These are phyloP conservation scores for Diadumene lineata DNA, from an alignment of 92 coral and sea anemone genomes.

Conservation along the genomic window DNA sequence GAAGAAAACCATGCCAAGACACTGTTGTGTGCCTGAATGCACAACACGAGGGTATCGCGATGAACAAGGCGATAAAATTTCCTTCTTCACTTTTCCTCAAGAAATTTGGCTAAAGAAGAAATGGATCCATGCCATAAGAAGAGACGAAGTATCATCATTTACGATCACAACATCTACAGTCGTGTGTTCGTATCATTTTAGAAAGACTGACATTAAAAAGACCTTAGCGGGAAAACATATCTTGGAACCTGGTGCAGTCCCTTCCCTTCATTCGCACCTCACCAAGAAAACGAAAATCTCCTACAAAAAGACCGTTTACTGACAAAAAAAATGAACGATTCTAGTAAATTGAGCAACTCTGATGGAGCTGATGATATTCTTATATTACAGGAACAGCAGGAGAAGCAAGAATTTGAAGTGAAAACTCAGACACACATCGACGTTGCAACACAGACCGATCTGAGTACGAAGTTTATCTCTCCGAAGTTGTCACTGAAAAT, in stretches of 20 bases:
- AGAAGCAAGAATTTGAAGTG: not conserved
- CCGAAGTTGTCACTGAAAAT: no score
- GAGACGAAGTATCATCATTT: slow-evolving; percentile 54
- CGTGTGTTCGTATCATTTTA: slow-evolving; percentile 69
- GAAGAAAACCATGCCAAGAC: slow-evolving; percentile 6
- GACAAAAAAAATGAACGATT: not conserved
- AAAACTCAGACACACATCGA: not conserved
- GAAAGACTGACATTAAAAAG: slow-evolving; percentile 50
- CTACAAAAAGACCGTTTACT: slow-evolving; percentile 1
- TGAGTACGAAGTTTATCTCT: no score
- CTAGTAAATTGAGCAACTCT: no score
- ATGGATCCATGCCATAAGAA: slow-evolving; percentile 62
- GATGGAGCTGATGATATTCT: not conserved
- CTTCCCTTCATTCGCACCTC: slow-evolving; percentile 58
- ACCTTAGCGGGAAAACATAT: slow-evolving; percentile 49
- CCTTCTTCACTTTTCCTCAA: slow-evolving; percentile 48
- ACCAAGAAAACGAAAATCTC: slow-evolving; percentile 61
- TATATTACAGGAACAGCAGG: no score
- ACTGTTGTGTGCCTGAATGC: not conserved
- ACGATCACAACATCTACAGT: slow-evolving; percentile 35
- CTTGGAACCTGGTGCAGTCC: slow-evolving; percentile 52
- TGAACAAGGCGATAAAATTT: slow-evolving; percentile 40
- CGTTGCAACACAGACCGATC: slow-evolving; percentile 3
- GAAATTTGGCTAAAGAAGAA: slow-evolving; percentile 36
- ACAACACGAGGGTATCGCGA: slow-evolving; percentile 23